Conservation (phyloP, 2,797 vertebrate genomes). For the Morelia viridis region DNA sequence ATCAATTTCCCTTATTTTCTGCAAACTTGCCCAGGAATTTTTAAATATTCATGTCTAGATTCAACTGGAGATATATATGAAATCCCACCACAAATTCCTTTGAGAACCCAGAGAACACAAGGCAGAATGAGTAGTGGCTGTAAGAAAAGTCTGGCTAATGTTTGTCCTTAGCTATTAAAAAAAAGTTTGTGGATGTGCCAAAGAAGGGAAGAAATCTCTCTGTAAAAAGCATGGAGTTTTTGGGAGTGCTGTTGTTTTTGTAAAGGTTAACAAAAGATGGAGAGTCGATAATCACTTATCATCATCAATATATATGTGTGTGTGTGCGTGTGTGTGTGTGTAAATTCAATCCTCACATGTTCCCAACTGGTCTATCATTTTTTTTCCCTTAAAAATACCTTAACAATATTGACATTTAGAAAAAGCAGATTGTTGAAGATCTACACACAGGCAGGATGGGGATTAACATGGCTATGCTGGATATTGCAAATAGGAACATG, state of each 20-base stretch:
- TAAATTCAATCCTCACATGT: too few species aligned
- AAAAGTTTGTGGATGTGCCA: neutral
- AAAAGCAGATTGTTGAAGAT: too few species aligned
- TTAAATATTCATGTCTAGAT: neutral
- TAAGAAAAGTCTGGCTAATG: neutral
- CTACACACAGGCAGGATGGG: too few species aligned
- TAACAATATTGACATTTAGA: too few species aligned
- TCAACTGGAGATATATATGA: neutral
- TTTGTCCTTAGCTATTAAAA: neutral
- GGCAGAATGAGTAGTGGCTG: neutral
- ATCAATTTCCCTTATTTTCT: constrained; percentile 11
- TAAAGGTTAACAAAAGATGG: neutral
- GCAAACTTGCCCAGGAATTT: neutral
- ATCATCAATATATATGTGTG: too few species aligned
- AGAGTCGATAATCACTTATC: neutral
- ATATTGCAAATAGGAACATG: neutral
- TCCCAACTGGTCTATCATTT: too few species aligned
- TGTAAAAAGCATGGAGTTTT: neutral
- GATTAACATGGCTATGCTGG: neutral
- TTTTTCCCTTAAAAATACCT: too few species aligned
- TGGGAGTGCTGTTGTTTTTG: neutral
- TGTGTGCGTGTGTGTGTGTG: too few species aligned
- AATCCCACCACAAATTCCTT: neutral
- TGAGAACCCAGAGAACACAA: neutral
- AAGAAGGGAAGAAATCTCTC: neutral